These are phyloP conservation scores for Cylloceria caligata DNA, from an alignment of 2,888 invertebrate species.

Conservation along the genomic window DNA sequence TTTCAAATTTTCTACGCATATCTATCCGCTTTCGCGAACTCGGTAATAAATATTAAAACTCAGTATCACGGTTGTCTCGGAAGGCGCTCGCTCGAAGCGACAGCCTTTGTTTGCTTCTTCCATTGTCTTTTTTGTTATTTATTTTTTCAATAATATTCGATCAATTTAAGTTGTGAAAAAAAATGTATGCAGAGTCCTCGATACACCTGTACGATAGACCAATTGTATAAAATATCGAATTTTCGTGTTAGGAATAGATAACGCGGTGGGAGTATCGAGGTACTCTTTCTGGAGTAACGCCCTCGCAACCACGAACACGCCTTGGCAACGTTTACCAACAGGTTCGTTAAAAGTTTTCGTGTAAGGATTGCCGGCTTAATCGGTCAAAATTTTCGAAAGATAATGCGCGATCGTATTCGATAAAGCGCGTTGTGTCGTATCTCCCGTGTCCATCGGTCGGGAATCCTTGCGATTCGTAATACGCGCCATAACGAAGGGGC, in stretches of 20 bases:
- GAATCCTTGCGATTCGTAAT: background rate
- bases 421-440: background rate
- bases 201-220: no score
- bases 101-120: slow-evolving; percentile 17
- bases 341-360: background rate
- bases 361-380: no score
- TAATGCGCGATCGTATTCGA: background rate
- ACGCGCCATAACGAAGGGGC: background rate
- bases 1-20: no score
- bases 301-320: no score
- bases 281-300: no score
- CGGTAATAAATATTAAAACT: background rate
- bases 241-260: no score
- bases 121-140: background rate
- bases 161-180: background rate
- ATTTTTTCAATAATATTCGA: background rate
- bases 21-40: no score
- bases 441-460: background rate
- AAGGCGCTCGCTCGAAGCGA: background rate
- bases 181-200: no score
- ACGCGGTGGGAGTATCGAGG: no score
- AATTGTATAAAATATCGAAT: no score
- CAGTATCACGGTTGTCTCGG: background rate
- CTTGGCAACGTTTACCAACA: no score
- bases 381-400: background rate